phyloP scores from a whole-genome alignment of 2,113 vertebrate genomes.

The Paramormyrops kingsleyae region DNA sequence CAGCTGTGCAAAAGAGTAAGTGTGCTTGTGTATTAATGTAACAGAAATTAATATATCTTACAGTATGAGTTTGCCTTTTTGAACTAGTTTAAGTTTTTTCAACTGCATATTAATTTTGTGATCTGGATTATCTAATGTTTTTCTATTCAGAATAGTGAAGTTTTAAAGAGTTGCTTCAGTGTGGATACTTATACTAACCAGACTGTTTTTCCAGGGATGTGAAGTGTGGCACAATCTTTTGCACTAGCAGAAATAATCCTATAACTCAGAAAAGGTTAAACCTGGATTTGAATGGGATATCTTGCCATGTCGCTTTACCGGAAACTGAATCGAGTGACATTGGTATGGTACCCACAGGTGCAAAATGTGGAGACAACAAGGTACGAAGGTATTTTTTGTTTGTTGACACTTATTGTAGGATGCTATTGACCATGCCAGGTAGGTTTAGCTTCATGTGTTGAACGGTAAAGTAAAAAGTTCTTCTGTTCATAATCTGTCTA shows the following conservation, averaged over 20 bases:
- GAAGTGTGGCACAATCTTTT: slow-evolving; percentile 71
- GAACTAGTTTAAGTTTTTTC: not conserved
- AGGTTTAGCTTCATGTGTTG: not conserved
- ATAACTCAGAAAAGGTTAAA: slow-evolving; percentile 49
- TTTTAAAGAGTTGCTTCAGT: not conserved
- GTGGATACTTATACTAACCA: not conserved
- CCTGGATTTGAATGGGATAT: not conserved
- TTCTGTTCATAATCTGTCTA: not conserved
- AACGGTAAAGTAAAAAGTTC: not conserved
- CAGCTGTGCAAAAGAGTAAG: slow-evolving; percentile 60
- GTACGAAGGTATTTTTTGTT: slow-evolving; percentile 42
- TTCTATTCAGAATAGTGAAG: not conserved
- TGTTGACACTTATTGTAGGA: not conserved
- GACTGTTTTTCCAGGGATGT: slow-evolving; percentile 51
- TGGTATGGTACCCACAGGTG: slow-evolving; percentile 65
- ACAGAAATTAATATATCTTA: not conserved
- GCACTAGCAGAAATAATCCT: slow-evolving; percentile 49
- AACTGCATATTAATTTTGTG: not conserved
- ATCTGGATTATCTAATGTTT: not conserved
- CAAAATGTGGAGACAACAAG: slow-evolving; percentile 68
- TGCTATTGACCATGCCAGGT: not conserved
- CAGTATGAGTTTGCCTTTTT: not conserved
- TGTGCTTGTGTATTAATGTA: not conserved
- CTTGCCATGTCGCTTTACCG: slow-evolving; percentile 48
- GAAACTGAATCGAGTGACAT: slow-evolving; percentile 38